Conservation (phyloP, 1,140 invertebrate genomes). For the Papilio machaon region DNA sequence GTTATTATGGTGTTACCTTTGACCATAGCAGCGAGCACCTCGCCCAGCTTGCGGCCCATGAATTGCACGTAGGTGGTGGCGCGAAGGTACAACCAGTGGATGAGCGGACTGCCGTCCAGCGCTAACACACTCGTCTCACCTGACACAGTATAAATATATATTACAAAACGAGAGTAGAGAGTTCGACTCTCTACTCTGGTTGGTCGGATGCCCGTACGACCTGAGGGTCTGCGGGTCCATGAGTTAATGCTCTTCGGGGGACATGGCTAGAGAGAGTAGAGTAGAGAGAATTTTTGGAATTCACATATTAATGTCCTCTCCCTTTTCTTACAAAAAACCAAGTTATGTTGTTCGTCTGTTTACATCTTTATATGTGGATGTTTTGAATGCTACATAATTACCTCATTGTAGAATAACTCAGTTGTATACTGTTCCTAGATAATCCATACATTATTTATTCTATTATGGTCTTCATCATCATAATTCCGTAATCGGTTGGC, state of each 20-base stretch:
- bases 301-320: too few species aligned
- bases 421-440: not conserved
- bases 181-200: too few species aligned
- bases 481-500: not conserved
- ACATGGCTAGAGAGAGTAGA: too few species aligned
- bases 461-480: not conserved
- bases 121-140: constrained; percentile 65
- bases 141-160: constrained; percentile 25
- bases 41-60: constrained; percentile 69
- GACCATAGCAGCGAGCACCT: constrained; percentile 59
- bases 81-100: constrained; percentile 72
- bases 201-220: too few species aligned
- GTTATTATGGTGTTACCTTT: constrained; percentile 52
- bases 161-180: too few species aligned
- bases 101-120: constrained; percentile 69
- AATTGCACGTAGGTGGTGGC: constrained; percentile 71
- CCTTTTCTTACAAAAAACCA: too few species aligned
- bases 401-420: not conserved
- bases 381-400: too few species aligned
- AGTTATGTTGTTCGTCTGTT: too few species aligned
- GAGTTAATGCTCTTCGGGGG: too few species aligned
- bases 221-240: too few species aligned
- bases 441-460: not conserved
- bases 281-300: too few species aligned
- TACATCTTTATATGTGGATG: too few species aligned